A percentile compares a stretch with the other conserved stretches of the same genome.
These are phyloP conservation scores for Leistus spinibarbis DNA, from an alignment of 2,888 invertebrate genomes.

Conservation along the genomic window DNA sequence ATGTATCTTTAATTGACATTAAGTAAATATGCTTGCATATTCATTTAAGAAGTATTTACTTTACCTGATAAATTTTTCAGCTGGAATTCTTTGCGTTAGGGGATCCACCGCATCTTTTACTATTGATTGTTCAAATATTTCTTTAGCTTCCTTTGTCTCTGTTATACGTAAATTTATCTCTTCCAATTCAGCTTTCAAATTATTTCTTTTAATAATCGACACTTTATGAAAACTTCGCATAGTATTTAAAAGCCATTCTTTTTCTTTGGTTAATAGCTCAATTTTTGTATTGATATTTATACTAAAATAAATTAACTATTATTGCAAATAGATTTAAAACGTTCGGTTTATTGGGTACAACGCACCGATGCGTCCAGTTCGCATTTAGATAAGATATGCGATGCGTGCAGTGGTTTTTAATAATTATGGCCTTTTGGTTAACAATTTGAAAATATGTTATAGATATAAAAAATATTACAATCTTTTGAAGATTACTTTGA, in stretches of 20 bases:
- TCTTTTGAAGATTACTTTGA: no score
- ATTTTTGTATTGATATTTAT: slow-evolving; percentile 62
- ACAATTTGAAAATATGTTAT: no score
- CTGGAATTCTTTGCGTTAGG: slow-evolving; percentile 66
- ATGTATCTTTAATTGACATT: slow-evolving; percentile 50
- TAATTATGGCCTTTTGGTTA: no score
- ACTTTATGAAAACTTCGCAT: slow-evolving; percentile 52
- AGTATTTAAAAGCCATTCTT: slow-evolving; percentile 56
- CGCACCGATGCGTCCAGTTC: no score
- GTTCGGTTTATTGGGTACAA: no score
- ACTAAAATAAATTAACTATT: no score
- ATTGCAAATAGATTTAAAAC: no score
- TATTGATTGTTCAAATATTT: slow-evolving; percentile 61
- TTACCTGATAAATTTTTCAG: slow-evolving; percentile 61
- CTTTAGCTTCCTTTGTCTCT: slow-evolving; percentile 60
- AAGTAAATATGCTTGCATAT: not conserved
- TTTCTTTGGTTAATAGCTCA: slow-evolving; percentile 60
- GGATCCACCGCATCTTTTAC: slow-evolving; percentile 62
- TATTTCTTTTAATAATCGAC: slow-evolving; percentile 55
- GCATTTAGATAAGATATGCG: no score
- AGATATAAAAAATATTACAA: no score
- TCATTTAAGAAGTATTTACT: not conserved
- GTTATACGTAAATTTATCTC: slow-evolving; percentile 61
- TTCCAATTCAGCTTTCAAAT: slow-evolving; percentile 62
- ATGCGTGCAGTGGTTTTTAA: no score